Evolutionary conservation across 2,113 vertebrate species (phyloP).

Genomic region (Melanerpes formicivorus): DNA sequence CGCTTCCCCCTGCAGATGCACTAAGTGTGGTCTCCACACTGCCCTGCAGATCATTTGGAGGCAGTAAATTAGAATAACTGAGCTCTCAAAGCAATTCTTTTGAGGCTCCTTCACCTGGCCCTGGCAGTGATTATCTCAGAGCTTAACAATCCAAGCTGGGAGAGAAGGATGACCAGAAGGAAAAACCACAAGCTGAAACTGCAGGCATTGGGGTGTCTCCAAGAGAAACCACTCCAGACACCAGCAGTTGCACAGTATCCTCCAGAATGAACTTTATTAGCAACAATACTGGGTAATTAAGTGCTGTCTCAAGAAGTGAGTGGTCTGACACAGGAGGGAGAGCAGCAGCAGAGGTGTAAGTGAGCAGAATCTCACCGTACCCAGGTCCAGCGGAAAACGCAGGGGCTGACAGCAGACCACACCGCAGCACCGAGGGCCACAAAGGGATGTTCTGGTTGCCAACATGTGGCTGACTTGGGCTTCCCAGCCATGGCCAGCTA

Average conservation of each 20-base stretch:
- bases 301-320: neutral
- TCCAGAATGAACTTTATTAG: slow-evolving; percentile 44
- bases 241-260: neutral
- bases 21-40: neutral
- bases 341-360: neutral
- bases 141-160: neutral
- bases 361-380: neutral
- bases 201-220: neutral
- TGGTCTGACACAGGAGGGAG: neutral
- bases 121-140: neutral
- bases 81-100: neutral
- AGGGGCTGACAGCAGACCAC: neutral
- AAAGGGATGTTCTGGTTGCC: neutral
- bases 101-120: neutral
- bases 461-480: accelerated
- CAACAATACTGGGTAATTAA: accelerated
- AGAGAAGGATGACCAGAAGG: neutral
- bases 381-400: accelerated
- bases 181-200: neutral
- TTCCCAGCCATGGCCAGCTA: neutral
- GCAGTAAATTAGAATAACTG: neutral
- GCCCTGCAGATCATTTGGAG: neutral
- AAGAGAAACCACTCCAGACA: neutral
- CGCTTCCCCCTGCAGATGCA: neutral
- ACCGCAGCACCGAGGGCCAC: neutral